A percentile compares a stretch with the other conserved stretches of the same genome.
These are phyloP conservation scores for Cyphomyrmex costatus DNA, from an alignment of 1,140 invertebrate species.

Conservation along the genomic window DNA sequence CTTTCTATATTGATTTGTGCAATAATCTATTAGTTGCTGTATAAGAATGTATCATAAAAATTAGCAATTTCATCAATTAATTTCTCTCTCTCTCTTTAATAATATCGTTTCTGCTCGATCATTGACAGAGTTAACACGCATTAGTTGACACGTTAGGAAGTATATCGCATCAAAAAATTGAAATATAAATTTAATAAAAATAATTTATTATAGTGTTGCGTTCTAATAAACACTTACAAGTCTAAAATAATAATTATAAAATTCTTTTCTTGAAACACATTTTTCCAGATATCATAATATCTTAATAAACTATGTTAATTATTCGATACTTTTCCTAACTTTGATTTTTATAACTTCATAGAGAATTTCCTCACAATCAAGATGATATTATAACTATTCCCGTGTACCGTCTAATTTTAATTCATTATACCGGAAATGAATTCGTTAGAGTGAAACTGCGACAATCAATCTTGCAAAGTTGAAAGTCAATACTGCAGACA, in stretches of 20 bases:
- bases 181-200: not conserved
- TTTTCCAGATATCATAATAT: not conserved
- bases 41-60: conserved; percentile 8
- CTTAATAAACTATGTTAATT: not conserved
- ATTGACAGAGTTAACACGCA: not conserved
- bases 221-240: not conserved
- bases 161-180: not conserved
- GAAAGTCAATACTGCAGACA: conserved; percentile 44
- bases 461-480: conserved; percentile 24
- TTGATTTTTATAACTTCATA: not conserved
- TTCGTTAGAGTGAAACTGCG: not conserved
- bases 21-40: not conserved
- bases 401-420: not conserved
- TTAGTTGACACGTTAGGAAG: not conserved
- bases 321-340: not conserved
- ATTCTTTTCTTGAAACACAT: not conserved
- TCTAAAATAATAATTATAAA: not conserved
- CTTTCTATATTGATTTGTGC: not conserved
- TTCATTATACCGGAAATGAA: conserved; percentile 29
- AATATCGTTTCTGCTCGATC: not conserved
- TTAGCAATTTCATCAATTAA: not conserved
- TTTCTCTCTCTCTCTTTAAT: not conserved
- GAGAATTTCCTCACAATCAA: not conserved
- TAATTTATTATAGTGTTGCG: not conserved
- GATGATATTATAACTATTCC: not conserved